These are phyloP conservation scores for Budorcas taxicolor DNA, from an alignment of 2,113 vertebrate genomes.

Conservation along the genomic window DNA sequence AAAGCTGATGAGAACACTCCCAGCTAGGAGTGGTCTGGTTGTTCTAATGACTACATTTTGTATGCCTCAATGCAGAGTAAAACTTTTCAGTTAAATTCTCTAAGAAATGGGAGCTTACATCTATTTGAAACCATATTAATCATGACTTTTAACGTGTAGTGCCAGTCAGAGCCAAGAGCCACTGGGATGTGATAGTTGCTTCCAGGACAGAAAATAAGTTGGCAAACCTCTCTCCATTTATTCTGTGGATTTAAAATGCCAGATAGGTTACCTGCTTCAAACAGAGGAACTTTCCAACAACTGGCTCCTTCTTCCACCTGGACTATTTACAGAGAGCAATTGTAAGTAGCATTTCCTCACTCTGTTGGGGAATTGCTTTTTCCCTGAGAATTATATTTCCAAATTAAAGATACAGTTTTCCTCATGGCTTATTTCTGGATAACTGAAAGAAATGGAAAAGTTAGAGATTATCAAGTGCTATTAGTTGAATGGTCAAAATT, in stretches of 20 bases:
- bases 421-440: background rate
- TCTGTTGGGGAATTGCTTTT: background rate
- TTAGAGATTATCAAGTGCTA: background rate
- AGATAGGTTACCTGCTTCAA: background rate
- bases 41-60: background rate
- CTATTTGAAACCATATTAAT: background rate
- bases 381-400: constrained; percentile 21
- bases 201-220: background rate
- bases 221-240: background rate
- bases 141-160: too few relatives aligned
- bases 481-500: background rate
- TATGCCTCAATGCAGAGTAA: background rate
- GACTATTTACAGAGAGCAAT: background rate
- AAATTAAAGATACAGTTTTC: background rate
- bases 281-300: background rate
- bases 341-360: background rate
- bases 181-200: background rate
- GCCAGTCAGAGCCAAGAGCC: background rate
- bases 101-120: background rate
- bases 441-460: background rate
- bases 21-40: background rate
- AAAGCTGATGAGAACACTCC: background rate
- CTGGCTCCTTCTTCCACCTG: background rate
- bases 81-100: background rate
- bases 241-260: background rate